Percentiles rank a stretch among this genome's conserved stretches.
Conservation (phyloP, 2,113 vertebrate genomes). For the Pholis gunnellus region DNA sequence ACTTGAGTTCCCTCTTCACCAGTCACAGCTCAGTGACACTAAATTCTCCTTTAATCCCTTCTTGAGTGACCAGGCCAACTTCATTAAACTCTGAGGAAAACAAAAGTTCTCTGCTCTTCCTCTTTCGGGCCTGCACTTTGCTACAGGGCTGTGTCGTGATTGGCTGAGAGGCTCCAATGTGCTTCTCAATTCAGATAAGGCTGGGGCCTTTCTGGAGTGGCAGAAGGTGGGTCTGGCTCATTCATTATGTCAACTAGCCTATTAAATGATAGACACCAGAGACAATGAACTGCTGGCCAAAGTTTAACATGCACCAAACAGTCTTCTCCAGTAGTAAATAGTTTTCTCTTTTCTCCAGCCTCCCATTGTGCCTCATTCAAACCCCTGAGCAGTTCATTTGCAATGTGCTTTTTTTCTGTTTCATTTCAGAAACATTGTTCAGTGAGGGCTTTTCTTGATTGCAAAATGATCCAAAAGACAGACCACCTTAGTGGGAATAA, state of each 20-base stretch:
- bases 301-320: conserved; percentile 85
- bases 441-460: conserved; percentile 18
- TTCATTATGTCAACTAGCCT: conserved; percentile 92
- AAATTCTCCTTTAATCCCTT: conserved; percentile 74
- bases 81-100: conserved; percentile 84
- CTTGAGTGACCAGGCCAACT: conserved; percentile 81
- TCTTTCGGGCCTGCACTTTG: conserved; percentile 77
- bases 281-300: conserved; percentile 87
- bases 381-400: conserved; percentile 54
- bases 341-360: conserved; percentile 76
- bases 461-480: conserved; percentile 23
- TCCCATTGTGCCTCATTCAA: conserved; percentile 67
- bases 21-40: conserved; percentile 74
- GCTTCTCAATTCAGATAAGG: conserved; percentile 85
- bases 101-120: conserved; percentile 80
- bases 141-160: conserved; percentile 67
- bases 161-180: conserved; percentile 80
- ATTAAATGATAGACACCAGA: conserved; percentile 90
- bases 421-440: conserved; percentile 37
- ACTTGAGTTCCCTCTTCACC: conserved; percentile 66
- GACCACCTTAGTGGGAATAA: not conserved
- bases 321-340: conserved; percentile 83
- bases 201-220: conserved; percentile 83
- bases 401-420: conserved; percentile 42
- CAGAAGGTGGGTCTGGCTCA: conserved; percentile 93